Base-by-base conservation (phyloP, 1,140 invertebrate genomes). In the Procambarus clarkii region DNA sequence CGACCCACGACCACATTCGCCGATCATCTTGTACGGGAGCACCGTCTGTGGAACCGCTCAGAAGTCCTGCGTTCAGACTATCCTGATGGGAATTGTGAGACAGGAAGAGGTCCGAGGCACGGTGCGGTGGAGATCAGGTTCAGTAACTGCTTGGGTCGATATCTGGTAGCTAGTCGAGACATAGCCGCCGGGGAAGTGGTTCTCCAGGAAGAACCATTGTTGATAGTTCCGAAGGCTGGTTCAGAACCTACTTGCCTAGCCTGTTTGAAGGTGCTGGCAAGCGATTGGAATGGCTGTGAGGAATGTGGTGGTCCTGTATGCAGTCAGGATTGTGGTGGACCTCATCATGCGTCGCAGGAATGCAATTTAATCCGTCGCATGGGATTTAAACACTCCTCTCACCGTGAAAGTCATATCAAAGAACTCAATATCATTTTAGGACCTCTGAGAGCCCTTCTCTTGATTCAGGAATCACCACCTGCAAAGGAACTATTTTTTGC, bases 241-340 rank as follows among this genome's bases (percentile, higher is more conserved):
- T 81, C 84, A 21, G 91, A 80, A 4, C 77, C 91, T n/a, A n/a
- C 71, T 48, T 92, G 91, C 50, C 58, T 92, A 48, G 76, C 69
- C 7, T 92, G 91, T 46, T 5, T 88, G 86, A 88, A 79, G 77
- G 2, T 34, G 3, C 58, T 88, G 44, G 50, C 24, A 13, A 44
- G 44, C 24, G 21, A 64, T 0, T 80, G 58, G 50, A 15, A 45
- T n/a, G 54, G 54, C 15, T 98, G 97, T 93, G 95, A 96, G 0
- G 95, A 94, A 24, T 98, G 97, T 94, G 94, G 95, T 2, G 98
- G 97, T 97, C 97, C 97, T 0, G 95, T 97, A 21, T 97, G 97
- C 92, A 46, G 5, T 8, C 84, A 44, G 15, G 13, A 79, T 18
- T 88, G 86, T 48, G 18, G 13, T 64, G 77, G 86, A 21, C 44